Evolutionary conservation across 2,888 invertebrate genomes (phyloP).

Genomic region (Oconnorella tubifera): DNA sequence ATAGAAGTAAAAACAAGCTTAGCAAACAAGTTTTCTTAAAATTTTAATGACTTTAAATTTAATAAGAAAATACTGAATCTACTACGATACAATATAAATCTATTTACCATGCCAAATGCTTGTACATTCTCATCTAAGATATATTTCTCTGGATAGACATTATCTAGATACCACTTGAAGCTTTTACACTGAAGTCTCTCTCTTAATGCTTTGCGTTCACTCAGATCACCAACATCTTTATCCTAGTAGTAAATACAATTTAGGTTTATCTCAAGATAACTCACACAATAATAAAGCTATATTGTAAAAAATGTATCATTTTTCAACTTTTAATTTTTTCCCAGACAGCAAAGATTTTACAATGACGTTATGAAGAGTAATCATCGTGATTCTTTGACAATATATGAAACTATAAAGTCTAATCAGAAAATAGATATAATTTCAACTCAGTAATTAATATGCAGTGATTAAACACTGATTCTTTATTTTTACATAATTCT

Average conservation of each 20-base stretch:
- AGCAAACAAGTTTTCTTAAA: neutral
- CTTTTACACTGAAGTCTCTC: constrained; percentile 76
- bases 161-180: constrained; percentile 86
- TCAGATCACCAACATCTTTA: constrained; percentile 69
- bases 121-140: constrained; percentile 75
- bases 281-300: neutral
- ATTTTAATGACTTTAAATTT: neutral
- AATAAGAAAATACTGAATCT: neutral
- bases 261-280: too few relatives aligned
- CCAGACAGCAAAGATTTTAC: too few relatives aligned
- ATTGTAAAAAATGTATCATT: neutral
- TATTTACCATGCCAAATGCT: constrained; percentile 64
- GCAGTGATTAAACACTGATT: too few relatives aligned
- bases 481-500: too few relatives aligned
- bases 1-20: neutral
- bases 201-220: constrained; percentile 72
- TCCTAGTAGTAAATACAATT: too few relatives aligned
- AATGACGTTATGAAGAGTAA: too few relatives aligned
- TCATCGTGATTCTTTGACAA: too few relatives aligned
- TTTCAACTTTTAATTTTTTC: neutral
- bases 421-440: too few relatives aligned
- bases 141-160: constrained; percentile 83
- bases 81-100: neutral
- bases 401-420: too few relatives aligned
- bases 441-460: too few relatives aligned